Evolutionary conservation across 2,113 vertebrate species (phyloP), one percentile per base, ranked within the genome.

Genomic region (Smithornis capensis): DNA sequence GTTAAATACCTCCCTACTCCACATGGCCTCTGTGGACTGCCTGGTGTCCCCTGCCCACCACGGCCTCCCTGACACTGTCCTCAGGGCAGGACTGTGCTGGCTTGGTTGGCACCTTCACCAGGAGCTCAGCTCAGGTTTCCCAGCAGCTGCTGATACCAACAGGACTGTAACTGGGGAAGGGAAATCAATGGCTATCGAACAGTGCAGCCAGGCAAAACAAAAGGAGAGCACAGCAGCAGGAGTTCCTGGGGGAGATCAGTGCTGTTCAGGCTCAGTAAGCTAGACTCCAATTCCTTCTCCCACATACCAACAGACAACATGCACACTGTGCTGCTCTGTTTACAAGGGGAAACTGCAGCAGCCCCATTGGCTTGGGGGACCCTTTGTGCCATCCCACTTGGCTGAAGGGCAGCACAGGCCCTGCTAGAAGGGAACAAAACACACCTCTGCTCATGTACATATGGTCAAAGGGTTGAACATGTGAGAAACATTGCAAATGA

Each of bases 31-130:
- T 9, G 10, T 8, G 29, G 45, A 37, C 37, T 33, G 64, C n/a
- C 63, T 4, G 4, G 29, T 19, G 17, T 37, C 7, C 52, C 63
- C n/a, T 14, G 63, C 14, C 57, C 55, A 59, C 50, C 2, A 15
- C 6, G 24, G 64, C 44, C 68, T 25, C 47, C 10, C 33, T 4
- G 49, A 42, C 50, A 19, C 31, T 0, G 0, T 7, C 33, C 31
- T 2, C 1, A 7, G 25, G 37, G 47, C 29, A 92, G 27, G 21
- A 49, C 29, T 12, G 17, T 0, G 8, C 19, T n/a, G n/a, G 45
- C 24, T 86, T 3, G 13, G 38, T 76, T 62, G 76, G 29, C 22
- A 0, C 1, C 3, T 29, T 45, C 55, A 55, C 31, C 23, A 31
- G 13, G 13, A 80, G 50, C 68, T 44, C 64, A 78, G 83, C 44